A percentile compares a stretch with the other conserved stretches of the same genome.
Evolutionary conservation across 1,140 invertebrate species (phyloP).

Genomic region (Aphis craccivora): DNA sequence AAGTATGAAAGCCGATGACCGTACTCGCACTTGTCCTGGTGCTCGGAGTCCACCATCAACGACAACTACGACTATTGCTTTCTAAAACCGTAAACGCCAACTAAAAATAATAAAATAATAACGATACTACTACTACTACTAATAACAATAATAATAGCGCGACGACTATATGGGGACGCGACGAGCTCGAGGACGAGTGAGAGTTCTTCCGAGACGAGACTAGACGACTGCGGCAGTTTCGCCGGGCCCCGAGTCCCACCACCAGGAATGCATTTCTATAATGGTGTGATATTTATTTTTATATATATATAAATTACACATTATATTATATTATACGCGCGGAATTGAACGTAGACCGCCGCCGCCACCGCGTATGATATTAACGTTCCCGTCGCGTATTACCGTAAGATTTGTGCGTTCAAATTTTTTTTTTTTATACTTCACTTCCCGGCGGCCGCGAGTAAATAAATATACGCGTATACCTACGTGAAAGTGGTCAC

Average conservation of each 20-base stretch:
- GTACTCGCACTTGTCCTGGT: background rate
- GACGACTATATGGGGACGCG: constrained; percentile 1
- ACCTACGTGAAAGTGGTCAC: constrained; percentile 54
- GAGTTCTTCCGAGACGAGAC: constrained; percentile 50
- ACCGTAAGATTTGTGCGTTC: constrained; percentile 17
- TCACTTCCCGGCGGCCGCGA: background rate
- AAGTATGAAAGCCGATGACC: background rate
- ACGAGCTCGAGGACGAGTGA: constrained; percentile 49
- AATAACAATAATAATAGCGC: background rate
- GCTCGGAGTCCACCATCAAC: background rate
- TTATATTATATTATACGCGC: background rate
- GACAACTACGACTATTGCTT: background rate
- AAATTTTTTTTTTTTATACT: background rate
- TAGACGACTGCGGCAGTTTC: background rate
- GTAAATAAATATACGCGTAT: background rate
- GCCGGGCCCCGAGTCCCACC: background rate
- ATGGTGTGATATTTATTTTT: background rate
- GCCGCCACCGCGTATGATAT: background rate
- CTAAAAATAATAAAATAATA: constrained; percentile 6
- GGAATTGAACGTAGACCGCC: background rate
- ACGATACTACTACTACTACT: background rate
- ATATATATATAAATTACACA: background rate
- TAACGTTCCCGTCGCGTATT: background rate
- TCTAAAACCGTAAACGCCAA: constrained; percentile 8
- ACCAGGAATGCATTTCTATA: background rate